Base-by-base conservation (phyloP, 2,888 invertebrate species). In the Cantharis nigra region DNA sequence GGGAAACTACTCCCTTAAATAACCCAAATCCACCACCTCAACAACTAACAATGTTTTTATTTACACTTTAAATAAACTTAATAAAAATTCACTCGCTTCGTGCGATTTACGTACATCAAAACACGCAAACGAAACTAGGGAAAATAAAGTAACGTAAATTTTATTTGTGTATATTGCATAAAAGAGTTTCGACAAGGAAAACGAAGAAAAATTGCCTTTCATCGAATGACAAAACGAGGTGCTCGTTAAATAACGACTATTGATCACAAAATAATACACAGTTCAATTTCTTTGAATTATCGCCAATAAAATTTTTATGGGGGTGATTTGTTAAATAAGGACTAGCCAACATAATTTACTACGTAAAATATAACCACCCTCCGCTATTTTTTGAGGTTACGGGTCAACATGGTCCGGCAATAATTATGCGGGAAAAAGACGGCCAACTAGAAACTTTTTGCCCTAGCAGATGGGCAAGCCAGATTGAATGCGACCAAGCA, bases 1-100 rank as follows among this genome's bases (percentile, higher is more conserved):
- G 79, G 77, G 75, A 79, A 78, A 78, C 73, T 74, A 70, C 67
- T 70, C 76, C 74, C 71, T 80, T 76, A 80, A 76, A 79, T 74
- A 80, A 79, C 79, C 74, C 33, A 30, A 33, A 77, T 74, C 72
- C 62, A 73, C 72, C 71, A 63, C 33, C 67, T 23, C 69, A 73
- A 49, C 49, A 49, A 49, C 49, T 49, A 49, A 49, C 49, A 49
- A 49, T 23, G 23, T 75, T 70, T 75, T 70, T 70, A 70, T 75
- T 75, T 70, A 20, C 18, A 64, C 64, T 63, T 63, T 30, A 69
- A 70, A 26, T 28, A 69, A 74, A 67, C 18, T 67, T 26, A 67
- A 67, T 23, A 67, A 67, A n/a, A 23, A 67, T 67, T 67, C 18
- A 16, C 65, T 23, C 49, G n/a, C 26, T 26, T 20, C 64, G 18